Evolutionary conservation across 2,888 invertebrate species (phyloP), one percentile per base, ranked within the genome.

Genomic region (Drosophila silvestris): DNA sequence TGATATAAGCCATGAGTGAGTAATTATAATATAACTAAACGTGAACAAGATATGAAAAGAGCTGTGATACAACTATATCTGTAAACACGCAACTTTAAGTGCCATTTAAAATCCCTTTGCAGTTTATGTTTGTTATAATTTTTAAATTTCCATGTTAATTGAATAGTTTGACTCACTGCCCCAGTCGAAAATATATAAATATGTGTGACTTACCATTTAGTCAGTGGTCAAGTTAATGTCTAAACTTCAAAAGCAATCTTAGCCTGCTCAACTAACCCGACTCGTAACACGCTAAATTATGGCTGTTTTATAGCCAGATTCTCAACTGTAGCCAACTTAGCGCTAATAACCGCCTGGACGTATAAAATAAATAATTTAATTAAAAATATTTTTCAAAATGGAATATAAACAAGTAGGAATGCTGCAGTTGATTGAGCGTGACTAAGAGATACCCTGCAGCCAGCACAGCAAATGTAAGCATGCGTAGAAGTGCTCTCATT

Each of bases 331-430:
- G 66, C 59, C 62, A 66, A 61, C 54, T 51, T 54, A 16, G 60
- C 65, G 58, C 70, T 89, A 85, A 85, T 85, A 74, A 84, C 22
- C 62, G 41, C 60, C 52, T 59, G 54, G 59, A 54, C 70, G 62
- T 82, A 82, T 84, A 74, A 77, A 85, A 80, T 67, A 70, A 65
- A 69, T 82, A 73, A 74, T 86, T 89, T 68, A 77, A 79, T 86
- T 79, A 75, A 52, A 79, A 74, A 61, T 71, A 77, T 57, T 75
- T 19, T 70, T 37, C 64, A 77, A 26, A 62, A 33, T 37, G 32
- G 50, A 26, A 47, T 4, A 39, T 26, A 30, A 19, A 47, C 10
- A 59, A 30, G 9, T 16, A 16, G 16, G 47, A 26, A 26, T 16
- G 26, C 16, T 16, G 26, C 16, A 26, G 26, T 16, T 16, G 9